These are phyloP conservation scores for Dryobotodes eremita DNA, from an alignment of 2,888 invertebrate genomes.

Conservation along the genomic window DNA sequence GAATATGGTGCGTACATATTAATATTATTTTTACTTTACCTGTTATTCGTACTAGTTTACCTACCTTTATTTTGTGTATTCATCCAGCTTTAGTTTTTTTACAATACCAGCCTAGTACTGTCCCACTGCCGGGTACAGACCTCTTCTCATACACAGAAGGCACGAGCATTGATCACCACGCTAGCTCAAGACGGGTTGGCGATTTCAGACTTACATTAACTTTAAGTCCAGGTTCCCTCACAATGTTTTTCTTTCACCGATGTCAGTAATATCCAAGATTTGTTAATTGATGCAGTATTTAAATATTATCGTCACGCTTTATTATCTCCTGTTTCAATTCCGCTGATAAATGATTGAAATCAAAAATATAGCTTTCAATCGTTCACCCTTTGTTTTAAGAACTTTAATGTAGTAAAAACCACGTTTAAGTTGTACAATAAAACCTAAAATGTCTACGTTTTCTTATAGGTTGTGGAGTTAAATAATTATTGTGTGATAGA, in stretches of 20 bases:
- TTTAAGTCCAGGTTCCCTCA: not conserved
- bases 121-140: no score
- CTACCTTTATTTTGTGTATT: no score
- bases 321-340: not conserved
- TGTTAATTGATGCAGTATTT: no score
- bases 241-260: not conserved
- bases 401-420: not conserved
- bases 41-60: no score
- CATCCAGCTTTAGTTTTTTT: no score
- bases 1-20: no score
- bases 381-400: not conserved
- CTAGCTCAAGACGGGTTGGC: no score
- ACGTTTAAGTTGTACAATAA: not conserved
- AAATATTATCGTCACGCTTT: not conserved
- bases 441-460: not conserved
- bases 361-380: not conserved
- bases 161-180: no score
- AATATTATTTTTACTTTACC: no score
- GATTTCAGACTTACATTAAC: no score
- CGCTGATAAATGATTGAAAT: not conserved
- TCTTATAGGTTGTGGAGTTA: not conserved
- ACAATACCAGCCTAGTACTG: no score
- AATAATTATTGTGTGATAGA: not conserved
- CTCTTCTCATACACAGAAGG: no score
- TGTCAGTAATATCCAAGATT: not conserved